Evolutionary conservation across 1,140 invertebrate genomes (phyloP).

Genomic region (Pentalonia nigronervosa): DNA sequence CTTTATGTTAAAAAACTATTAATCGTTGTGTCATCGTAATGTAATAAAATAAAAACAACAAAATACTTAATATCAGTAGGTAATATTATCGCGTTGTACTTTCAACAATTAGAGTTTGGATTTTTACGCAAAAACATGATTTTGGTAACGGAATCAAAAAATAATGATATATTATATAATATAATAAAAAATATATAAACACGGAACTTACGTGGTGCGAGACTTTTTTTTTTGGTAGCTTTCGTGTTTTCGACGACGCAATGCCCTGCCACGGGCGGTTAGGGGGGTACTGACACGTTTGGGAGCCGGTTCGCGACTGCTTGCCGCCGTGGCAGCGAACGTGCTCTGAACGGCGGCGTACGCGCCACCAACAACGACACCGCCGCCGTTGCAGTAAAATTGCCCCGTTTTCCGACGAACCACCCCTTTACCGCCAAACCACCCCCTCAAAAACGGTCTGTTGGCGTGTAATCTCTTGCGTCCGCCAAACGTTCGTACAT

Average conservation of each 20-base stretch:
- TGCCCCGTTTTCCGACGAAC: not conserved
- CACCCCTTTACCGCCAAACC: not conserved
- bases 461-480: not conserved
- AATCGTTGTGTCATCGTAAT: not conserved
- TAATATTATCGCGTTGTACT: too few species aligned
- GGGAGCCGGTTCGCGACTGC: constrained; percentile 48
- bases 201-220: not conserved
- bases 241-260: not conserved
- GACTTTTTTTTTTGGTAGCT: not conserved
- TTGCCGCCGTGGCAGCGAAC: not conserved
- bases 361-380: constrained; percentile 13
- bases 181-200: not conserved
- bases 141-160: not conserved
- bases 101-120: not conserved
- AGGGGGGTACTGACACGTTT: not conserved
- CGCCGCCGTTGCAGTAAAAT: not conserved
- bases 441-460: not conserved
- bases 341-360: not conserved
- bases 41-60: not conserved
- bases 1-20: not conserved
- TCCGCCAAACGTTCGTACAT: not conserved
- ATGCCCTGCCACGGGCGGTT: not conserved
- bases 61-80: not conserved
- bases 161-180: too few species aligned
- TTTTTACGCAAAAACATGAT: too few species aligned